Percentiles rank a stretch among this genome's conserved stretches.
phyloP scores from a whole-genome alignment of 2,113 vertebrate genomes.

The Oxyura jamaicensis region DNA sequence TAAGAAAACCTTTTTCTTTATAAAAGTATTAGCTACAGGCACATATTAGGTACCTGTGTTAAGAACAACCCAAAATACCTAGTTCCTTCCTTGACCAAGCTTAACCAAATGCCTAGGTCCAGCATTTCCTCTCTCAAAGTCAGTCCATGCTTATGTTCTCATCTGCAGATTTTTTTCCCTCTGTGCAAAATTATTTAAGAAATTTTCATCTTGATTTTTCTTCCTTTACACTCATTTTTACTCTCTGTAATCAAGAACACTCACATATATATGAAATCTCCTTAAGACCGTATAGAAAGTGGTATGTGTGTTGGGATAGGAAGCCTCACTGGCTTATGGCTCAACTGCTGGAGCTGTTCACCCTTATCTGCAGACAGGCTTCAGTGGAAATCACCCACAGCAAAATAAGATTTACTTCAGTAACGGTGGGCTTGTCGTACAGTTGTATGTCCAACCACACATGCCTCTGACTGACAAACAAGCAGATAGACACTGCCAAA shows the following conservation, averaged over 20 bases:
- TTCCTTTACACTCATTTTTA: not conserved
- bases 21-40: not conserved
- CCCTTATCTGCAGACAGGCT: not conserved
- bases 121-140: not conserved
- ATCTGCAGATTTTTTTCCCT: not conserved
- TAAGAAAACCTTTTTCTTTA: not conserved
- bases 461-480: not conserved
- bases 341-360: not conserved
- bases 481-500: not conserved
- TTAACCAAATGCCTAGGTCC: not conserved
- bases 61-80: not conserved
- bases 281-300: not conserved
- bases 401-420: not conserved
- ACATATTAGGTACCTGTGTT: not conserved
- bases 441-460: not conserved
- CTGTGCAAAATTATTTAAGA: not conserved
- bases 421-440: not conserved
- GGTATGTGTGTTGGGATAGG: not conserved
- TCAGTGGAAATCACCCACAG: not conserved
- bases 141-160: not conserved
- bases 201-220: not conserved
- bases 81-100: not conserved
- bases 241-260: not conserved
- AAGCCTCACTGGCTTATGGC: not conserved
- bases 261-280: accelerated